Evolutionary conservation across 2,797 vertebrate genomes (phyloP).

Genomic region (Parauchenoglanis ngamensis): DNA sequence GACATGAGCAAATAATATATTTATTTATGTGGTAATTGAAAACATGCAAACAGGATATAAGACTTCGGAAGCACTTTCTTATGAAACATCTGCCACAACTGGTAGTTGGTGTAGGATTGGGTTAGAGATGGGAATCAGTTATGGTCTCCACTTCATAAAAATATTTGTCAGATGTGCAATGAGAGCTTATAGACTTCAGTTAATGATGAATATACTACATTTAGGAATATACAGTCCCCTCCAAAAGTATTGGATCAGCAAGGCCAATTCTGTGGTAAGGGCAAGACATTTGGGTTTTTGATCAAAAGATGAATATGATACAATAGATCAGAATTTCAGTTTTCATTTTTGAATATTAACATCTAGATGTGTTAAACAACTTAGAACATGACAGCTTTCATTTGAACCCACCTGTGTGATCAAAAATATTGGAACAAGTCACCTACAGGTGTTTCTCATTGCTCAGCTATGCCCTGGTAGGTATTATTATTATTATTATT

Average conservation of each 20-base stretch:
- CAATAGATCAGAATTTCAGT: neutral
- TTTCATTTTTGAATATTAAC: neutral
- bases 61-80: conserved; percentile 53
- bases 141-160: conserved; percentile 37
- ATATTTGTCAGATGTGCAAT: conserved; percentile 15
- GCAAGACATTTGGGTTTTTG: neutral
- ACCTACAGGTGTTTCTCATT: neutral
- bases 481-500: too few relatives aligned
- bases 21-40: conserved; percentile 61
- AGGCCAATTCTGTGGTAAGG: neutral
- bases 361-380: neutral
- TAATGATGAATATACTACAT: neutral
- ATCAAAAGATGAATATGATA: neutral
- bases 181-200: conserved; percentile 21
- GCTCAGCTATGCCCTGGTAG: neutral
- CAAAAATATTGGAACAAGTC: neutral
- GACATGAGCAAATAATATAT: conserved; percentile 56
- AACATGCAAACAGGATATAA: conserved; percentile 61
- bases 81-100: conserved; percentile 57
- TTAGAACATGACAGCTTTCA: neutral
- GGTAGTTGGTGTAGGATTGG: conserved; percentile 52
- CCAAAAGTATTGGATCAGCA: neutral
- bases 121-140: conserved; percentile 46
- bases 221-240: neutral
- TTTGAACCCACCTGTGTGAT: neutral